These are phyloP conservation scores for Tympanuchus pallidicinctus DNA, from an alignment of 2,113 vertebrate species.

Conservation along the genomic window DNA sequence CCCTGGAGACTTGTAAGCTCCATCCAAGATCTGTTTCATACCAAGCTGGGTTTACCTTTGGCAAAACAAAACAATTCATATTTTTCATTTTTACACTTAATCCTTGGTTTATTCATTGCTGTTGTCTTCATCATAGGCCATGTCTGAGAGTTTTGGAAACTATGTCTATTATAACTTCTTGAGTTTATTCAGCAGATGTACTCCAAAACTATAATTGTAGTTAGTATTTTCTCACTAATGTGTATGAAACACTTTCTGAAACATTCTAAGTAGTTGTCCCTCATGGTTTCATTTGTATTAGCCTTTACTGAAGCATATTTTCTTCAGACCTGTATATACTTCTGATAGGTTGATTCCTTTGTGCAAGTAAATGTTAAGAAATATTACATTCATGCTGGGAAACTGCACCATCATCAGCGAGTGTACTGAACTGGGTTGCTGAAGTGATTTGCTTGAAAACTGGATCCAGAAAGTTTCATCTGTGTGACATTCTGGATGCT, in stretches of 20 bases:
- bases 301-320: background rate
- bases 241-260: background rate
- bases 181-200: background rate
- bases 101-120: background rate
- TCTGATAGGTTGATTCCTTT: constrained; percentile 32
- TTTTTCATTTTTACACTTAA: background rate
- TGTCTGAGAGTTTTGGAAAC: background rate
- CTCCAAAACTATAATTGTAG: background rate
- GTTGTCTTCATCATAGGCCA: background rate
- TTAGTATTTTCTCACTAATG: background rate
- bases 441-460: background rate
- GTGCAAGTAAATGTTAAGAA: background rate
- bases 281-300: background rate
- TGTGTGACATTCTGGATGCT: background rate
- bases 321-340: constrained; percentile 7
- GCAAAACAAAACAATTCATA: background rate
- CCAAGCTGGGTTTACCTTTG: background rate
- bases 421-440: background rate
- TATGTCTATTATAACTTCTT: background rate
- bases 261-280: background rate
- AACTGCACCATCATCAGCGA: background rate
- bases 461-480: background rate
- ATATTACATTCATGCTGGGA: background rate
- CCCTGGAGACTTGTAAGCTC: background rate
- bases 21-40: background rate